A percentile compares a stretch with the other conserved stretches of the same genome.
Conservation (phyloP, 1,140 invertebrate genomes). For the Hormaphis cornu region DNA sequence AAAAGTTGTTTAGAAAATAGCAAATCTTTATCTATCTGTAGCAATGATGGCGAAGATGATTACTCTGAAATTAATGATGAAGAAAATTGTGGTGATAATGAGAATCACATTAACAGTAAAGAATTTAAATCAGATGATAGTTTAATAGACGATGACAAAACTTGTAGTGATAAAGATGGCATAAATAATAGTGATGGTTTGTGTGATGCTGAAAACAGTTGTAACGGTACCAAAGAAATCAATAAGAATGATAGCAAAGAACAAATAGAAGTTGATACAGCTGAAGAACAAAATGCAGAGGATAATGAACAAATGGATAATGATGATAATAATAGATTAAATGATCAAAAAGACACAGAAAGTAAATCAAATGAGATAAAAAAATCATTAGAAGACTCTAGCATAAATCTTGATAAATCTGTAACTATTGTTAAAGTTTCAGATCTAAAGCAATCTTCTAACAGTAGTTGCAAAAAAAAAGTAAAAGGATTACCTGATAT, state of each 20-base stretch:
- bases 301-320: conserved; percentile 34
- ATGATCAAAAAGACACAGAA: conserved; percentile 32
- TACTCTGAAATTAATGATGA: conserved; percentile 32
- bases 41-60: conserved; percentile 32
- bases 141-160: conserved; percentile 32
- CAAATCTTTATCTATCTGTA: conserved; percentile 6
- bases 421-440: conserved; percentile 7
- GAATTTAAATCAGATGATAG: conserved; percentile 35
- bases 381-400: conserved; percentile 30
- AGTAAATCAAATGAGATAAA: conserved; percentile 32
- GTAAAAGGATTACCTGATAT: conserved; percentile 43
- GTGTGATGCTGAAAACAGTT: neutral
- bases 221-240: conserved; percentile 21
- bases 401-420: conserved; percentile 28
- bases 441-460: neutral
- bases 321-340: conserved; percentile 7
- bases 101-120: conserved; percentile 34
- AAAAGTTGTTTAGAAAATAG: neutral
- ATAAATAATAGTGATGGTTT: neutral
- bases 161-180: neutral
- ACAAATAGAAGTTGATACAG: conserved; percentile 12
- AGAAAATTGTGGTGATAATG: conserved; percentile 33
- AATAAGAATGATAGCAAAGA: neutral
- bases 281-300: conserved; percentile 24
- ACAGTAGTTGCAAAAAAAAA: conserved; percentile 38